phyloP scores from a whole-genome alignment of 2,888 invertebrate species.

The Lasioglossum calceatum region DNA sequence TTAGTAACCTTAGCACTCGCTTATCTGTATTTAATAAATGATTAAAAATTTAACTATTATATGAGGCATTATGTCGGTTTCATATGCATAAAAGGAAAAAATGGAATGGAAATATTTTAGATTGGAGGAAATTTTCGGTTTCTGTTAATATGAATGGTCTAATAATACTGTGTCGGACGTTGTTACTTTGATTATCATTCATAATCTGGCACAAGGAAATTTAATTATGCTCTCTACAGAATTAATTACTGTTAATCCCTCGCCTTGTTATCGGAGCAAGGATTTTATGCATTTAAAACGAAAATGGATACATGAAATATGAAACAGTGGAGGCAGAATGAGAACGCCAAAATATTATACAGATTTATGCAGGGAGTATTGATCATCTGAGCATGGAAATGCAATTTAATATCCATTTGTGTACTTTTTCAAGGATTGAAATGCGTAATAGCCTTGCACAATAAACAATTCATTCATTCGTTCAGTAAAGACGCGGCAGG shows the following conservation, averaged over 20 bases:
- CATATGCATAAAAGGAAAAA: too few species aligned
- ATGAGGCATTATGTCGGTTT: too few species aligned
- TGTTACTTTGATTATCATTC: not conserved
- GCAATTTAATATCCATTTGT: not conserved
- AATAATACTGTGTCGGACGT: not conserved
- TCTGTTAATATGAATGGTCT: not conserved
- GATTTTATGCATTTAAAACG: not conserved
- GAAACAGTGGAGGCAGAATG: not conserved
- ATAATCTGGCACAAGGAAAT: not conserved
- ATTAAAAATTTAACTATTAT: too few species aligned
- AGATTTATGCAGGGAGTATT: not conserved
- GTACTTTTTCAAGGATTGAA: not conserved
- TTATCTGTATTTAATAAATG: too few species aligned
- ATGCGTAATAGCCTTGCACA: not conserved
- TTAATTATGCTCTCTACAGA: too few species aligned
- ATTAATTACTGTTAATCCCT: not conserved
- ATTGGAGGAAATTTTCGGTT: not conserved
- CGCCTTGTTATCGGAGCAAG: not conserved
- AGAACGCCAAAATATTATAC: not conserved
- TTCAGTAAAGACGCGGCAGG: not conserved
- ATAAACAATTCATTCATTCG: not conserved
- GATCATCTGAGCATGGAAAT: not conserved
- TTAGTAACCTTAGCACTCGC: too few species aligned
- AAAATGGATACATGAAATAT: not conserved
- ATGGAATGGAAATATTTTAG: not conserved